phyloP scores from a whole-genome alignment of 1,140 invertebrate species.

The Pomacea maculata region DNA sequence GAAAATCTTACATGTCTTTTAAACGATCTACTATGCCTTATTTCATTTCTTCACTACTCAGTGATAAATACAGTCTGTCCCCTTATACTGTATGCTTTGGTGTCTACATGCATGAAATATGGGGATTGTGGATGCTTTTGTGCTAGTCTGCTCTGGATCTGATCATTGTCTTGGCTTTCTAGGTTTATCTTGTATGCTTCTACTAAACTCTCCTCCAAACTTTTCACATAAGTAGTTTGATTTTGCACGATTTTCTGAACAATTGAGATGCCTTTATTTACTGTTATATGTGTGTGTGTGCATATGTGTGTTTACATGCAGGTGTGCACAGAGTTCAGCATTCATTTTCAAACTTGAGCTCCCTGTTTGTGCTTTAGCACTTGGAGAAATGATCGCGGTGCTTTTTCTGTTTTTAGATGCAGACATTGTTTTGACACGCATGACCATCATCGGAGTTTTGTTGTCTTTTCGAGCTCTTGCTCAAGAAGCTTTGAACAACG shows the following conservation, averaged over 20 bases:
- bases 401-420: constrained; percentile 71
- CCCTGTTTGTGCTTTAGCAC: neutral
- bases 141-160: no score
- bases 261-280: neutral
- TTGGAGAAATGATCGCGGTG: neutral
- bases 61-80: no score
- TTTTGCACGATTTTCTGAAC: neutral
- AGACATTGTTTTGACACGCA: constrained; percentile 92
- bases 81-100: no score
- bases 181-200: no score
- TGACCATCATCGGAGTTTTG: constrained; percentile 98
- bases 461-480: constrained; percentile 92
- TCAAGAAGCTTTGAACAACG: constrained; percentile 93
- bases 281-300: neutral
- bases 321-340: neutral
- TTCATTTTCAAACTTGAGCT: neutral
- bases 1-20: no score
- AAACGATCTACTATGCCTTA: no score
- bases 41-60: no score
- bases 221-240: no score
- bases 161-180: no score
- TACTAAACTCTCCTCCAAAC: no score
- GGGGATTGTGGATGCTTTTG: no score
- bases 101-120: no score
- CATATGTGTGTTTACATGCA: neutral